A percentile compares a stretch with the other conserved stretches of the same genome.
Conservation (phyloP, 2,888 invertebrate genomes). For the Trilocha varians region DNA sequence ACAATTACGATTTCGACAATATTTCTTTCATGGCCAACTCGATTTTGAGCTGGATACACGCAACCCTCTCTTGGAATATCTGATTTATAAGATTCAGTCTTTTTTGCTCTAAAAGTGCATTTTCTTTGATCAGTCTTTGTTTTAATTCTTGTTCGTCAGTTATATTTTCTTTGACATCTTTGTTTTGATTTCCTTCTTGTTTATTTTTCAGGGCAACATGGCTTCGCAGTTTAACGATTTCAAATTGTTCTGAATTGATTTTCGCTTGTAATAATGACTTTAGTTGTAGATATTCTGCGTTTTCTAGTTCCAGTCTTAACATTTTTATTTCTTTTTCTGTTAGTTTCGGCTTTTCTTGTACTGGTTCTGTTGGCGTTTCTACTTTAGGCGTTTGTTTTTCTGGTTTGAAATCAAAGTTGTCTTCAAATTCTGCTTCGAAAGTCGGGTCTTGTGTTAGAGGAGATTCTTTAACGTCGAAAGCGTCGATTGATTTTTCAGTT, state of each 20-base stretch:
- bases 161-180: constrained; percentile 48
- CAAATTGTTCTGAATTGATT: constrained; percentile 81
- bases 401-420: constrained; percentile 35
- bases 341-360: constrained; percentile 62
- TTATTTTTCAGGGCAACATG: constrained; percentile 66
- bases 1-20: constrained; percentile 47
- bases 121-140: constrained; percentile 72
- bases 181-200: constrained; percentile 42
- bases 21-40: constrained; percentile 76
- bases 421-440: constrained; percentile 21
- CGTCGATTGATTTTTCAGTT: constrained; percentile 24
- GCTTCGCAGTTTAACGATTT: constrained; percentile 77
- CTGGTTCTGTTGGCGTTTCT: constrained; percentile 28
- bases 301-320: constrained; percentile 76
- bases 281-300: constrained; percentile 77
- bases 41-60: constrained; percentile 81
- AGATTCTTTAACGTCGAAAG: constrained; percentile 28
- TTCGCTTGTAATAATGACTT: constrained; percentile 79
- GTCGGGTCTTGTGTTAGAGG: constrained; percentile 9
- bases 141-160: constrained; percentile 54
- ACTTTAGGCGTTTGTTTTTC: constrained; percentile 31
- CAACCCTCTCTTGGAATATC: constrained; percentile 81
- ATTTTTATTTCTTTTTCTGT: constrained; percentile 73
- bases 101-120: constrained; percentile 78
- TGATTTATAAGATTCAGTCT: constrained; percentile 77